Conservation (phyloP, 92 coral and sea anemone genomes). For the Phenganax marumi region DNA sequence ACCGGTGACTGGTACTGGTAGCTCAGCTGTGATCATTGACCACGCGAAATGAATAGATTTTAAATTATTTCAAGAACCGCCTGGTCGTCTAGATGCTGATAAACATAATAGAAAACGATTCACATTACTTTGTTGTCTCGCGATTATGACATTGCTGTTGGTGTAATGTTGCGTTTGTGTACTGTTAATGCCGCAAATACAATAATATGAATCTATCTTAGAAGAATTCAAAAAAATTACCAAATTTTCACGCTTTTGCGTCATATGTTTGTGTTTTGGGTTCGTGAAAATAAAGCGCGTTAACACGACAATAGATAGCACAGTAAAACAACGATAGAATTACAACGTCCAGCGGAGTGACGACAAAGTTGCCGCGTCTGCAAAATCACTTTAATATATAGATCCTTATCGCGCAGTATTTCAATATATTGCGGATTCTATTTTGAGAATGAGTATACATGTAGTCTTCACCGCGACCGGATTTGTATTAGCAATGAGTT, state of each 20-base stretch:
- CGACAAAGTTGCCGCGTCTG: not conserved
- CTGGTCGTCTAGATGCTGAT: not conserved
- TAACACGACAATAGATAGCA: not conserved
- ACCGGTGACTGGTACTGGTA: too few relatives aligned
- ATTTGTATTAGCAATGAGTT: conserved; percentile 14
- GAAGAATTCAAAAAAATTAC: too few relatives aligned
- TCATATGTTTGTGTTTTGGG: conserved; percentile 2
- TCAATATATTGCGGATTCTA: too few relatives aligned
- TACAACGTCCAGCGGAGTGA: not conserved
- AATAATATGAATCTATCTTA: too few relatives aligned
- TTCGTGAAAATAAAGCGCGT: conserved; percentile 12
- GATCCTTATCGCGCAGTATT: too few relatives aligned
- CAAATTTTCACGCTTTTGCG: not conserved
- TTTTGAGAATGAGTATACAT: not conserved
- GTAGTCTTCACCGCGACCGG: not conserved
- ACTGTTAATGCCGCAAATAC: too few relatives aligned
- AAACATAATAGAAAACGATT: conserved; percentile 20
- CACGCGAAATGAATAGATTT: too few relatives aligned
- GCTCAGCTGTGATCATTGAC: too few relatives aligned
- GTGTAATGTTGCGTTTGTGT: too few relatives aligned
- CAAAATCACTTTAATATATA: not conserved
- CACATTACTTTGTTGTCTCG: not conserved
- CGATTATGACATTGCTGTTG: not conserved
- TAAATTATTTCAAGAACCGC: not conserved
- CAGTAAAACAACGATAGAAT: not conserved